These are phyloP conservation scores for Ectemnius cavifrons DNA, from an alignment of 2,888 invertebrate species.

Conservation along the genomic window DNA sequence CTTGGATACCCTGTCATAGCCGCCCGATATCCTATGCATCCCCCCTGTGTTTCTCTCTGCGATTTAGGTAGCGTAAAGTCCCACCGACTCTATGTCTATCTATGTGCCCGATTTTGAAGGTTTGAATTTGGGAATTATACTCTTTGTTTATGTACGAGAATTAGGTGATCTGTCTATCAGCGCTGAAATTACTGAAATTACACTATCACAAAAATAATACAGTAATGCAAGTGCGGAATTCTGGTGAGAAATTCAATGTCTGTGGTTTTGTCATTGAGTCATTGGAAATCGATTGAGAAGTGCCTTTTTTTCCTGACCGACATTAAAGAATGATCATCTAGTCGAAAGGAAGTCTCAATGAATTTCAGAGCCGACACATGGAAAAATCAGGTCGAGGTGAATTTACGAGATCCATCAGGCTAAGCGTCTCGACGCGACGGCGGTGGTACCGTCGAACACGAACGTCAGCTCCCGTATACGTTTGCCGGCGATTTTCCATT, in stretches of 20 bases:
- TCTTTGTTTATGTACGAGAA: too few relatives aligned
- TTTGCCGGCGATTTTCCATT: constrained; percentile 34
- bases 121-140: too few relatives aligned
- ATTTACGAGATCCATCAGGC: constrained; percentile 52
- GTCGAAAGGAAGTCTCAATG: constrained; percentile 8
- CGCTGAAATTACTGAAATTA: too few relatives aligned
- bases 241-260: too few relatives aligned
- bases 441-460: constrained; percentile 11
- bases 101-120: too few relatives aligned
- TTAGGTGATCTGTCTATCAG: too few relatives aligned
- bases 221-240: too few relatives aligned
- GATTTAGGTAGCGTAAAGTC: too few relatives aligned
- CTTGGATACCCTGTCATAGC: neutral
- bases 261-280: too few relatives aligned
- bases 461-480: constrained; percentile 15
- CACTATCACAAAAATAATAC: too few relatives aligned
- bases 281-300: neutral
- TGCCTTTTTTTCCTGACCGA: neutral
- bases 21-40: neutral
- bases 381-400: constrained; percentile 43
- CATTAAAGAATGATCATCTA: constrained; percentile 31
- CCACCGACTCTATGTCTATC: too few relatives aligned
- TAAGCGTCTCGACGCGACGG: constrained; percentile 38
- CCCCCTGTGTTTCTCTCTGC: too few relatives aligned
- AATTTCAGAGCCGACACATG: constrained; percentile 28